These are phyloP conservation scores for Tethea ocularis DNA, from an alignment of 2,888 invertebrate genomes.

Conservation along the genomic window DNA sequence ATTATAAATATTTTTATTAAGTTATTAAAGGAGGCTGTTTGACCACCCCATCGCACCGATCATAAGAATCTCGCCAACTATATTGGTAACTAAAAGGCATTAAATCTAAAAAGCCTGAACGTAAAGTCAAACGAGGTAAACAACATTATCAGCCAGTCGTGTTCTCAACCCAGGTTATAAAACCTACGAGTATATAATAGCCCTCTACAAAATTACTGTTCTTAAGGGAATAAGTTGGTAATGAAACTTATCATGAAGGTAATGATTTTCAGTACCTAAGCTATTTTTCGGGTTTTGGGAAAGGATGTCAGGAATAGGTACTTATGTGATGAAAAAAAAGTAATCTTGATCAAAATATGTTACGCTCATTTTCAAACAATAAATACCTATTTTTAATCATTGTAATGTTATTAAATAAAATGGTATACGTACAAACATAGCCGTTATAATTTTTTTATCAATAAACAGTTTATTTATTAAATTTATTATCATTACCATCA, in stretches of 20 bases:
- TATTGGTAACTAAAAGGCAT: slow-evolving; percentile 17
- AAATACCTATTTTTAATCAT: neutral
- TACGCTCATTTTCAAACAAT: too few relatives aligned
- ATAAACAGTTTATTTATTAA: slow-evolving; percentile 38
- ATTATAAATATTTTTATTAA: too few relatives aligned
- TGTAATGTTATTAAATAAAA: too few relatives aligned
- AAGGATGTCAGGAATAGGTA: too few relatives aligned
- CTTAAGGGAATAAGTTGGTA: slow-evolving; percentile 35
- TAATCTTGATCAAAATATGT: too few relatives aligned
- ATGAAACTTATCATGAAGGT: slow-evolving; percentile 16
- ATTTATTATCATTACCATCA: slow-evolving; percentile 45
- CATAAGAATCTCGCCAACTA: slow-evolving; percentile 17
- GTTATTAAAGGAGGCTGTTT: slow-evolving; percentile 8
- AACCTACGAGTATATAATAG: slow-evolving; percentile 42
- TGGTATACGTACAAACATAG: neutral
- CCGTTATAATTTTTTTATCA: neutral
- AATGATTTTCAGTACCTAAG: too few relatives aligned
- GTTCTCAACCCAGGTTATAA: slow-evolving; percentile 45
- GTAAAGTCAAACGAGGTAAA: slow-evolving; percentile 37
- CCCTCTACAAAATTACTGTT: slow-evolving; percentile 58
- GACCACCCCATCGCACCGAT: slow-evolving; percentile 14
- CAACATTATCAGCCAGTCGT: slow-evolving; percentile 51
- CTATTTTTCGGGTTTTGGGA: neutral
- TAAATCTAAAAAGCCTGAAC: slow-evolving; percentile 21
- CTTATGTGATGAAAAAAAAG: too few relatives aligned